Percentiles rank a stretch among this genome's conserved stretches.
Evolutionary conservation across 1,140 invertebrate genomes (phyloP).

Genomic region (Pachypsylla venusta): DNA sequence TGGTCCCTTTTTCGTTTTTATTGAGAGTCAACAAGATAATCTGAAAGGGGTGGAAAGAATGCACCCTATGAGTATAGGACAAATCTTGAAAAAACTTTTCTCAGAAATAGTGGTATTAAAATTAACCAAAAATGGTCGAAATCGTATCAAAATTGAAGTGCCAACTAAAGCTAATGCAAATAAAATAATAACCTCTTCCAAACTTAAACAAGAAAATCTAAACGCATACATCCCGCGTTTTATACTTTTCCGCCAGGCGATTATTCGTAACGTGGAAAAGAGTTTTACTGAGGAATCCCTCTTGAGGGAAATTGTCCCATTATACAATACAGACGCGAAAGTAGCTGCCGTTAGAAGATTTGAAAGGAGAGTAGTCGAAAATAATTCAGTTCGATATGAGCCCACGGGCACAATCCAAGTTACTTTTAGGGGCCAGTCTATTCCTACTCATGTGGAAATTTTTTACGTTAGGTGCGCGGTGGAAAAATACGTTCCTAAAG

Average conservation of each 20-base stretch:
- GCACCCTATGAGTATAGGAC: neutral
- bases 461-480: neutral
- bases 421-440: neutral
- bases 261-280: neutral
- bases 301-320: neutral
- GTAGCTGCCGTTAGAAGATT: neutral
- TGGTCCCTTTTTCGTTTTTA: neutral
- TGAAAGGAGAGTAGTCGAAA: neutral
- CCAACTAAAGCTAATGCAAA: neutral
- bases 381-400: too few relatives aligned
- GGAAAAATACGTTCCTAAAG: conserved; percentile 4
- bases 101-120: neutral
- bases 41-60: neutral
- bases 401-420: neutral
- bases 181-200: neutral
- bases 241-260: conserved; percentile 1
- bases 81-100: neutral
- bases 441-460: neutral
- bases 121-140: conserved; percentile 1
- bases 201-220: neutral
- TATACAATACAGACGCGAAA: neutral
- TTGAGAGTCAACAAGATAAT: neutral
- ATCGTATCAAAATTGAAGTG: conserved; percentile 4
- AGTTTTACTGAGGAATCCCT: neutral
- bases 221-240: neutral